phyloP scores from a whole-genome alignment of 1,140 invertebrate species.

The Calephelis virginiensis region DNA sequence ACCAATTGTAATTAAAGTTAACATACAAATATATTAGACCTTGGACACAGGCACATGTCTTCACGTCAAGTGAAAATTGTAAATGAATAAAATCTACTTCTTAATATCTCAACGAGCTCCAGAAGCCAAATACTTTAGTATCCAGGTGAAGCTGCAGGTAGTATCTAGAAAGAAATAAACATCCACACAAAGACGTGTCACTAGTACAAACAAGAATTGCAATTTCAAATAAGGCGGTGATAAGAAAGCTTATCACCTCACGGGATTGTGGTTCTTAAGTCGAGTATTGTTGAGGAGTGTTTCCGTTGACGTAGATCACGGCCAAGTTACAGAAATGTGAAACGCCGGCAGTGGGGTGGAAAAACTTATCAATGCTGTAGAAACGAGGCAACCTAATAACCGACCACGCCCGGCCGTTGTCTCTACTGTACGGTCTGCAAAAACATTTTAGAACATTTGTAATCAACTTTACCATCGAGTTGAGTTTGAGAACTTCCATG shows the following conservation, averaged over 20 bases:
- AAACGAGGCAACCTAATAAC: slow-evolving; percentile 32
- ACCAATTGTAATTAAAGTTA: no score
- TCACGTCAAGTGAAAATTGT: no score
- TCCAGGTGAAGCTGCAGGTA: no score
- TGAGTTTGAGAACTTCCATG: no score
- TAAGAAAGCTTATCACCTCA: not conserved
- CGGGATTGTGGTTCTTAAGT: slow-evolving; percentile 2
- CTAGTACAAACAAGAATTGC: slow-evolving; percentile 5
- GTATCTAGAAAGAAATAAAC: no score
- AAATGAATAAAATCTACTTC: no score
- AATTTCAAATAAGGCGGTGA: slow-evolving; percentile 1
- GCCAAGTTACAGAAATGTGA: slow-evolving; percentile 25
- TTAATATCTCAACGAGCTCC: no score
- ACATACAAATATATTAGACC: no score
- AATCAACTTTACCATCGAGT: no score
- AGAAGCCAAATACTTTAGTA: no score
- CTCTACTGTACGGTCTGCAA: slow-evolving; percentile 22
- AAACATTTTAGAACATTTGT: not conserved
- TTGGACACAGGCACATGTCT: no score
- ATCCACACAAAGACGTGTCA: no score
- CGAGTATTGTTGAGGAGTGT: not conserved
- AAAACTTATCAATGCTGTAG: slow-evolving; percentile 40
- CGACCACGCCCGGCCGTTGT: slow-evolving; percentile 30
- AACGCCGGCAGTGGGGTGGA: slow-evolving; percentile 29
- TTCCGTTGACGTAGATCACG: not conserved